A percentile compares a stretch with the other conserved stretches of the same genome.
These are phyloP conservation scores for Eupithecia insigniata DNA, from an alignment of 2,888 invertebrate species.

Conservation along the genomic window DNA sequence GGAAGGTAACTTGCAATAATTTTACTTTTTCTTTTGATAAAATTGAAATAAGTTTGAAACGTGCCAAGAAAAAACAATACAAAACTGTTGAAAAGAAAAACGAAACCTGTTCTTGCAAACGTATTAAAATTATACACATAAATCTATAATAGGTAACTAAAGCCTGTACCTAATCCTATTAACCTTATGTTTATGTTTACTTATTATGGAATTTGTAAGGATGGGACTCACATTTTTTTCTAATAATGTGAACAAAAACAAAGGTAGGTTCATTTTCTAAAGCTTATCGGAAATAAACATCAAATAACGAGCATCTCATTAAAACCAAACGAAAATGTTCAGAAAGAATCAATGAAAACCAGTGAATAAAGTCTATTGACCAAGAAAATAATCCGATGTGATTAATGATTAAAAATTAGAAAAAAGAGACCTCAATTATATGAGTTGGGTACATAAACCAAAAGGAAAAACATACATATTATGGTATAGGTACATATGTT, in stretches of 20 bases:
- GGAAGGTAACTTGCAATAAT: constrained; percentile 37
- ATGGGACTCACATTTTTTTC: neutral
- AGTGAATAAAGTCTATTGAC: neutral
- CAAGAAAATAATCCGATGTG: neutral
- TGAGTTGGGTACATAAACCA: neutral
- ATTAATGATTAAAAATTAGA: neutral
- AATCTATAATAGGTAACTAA: neutral
- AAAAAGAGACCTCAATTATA: neutral
- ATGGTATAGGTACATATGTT: too few species aligned
- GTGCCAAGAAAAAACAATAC: constrained; percentile 14
- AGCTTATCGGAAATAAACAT: constrained; percentile 22
- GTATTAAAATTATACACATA: neutral
- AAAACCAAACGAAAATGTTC: constrained; percentile 3
- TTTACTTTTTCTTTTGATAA: constrained; percentile 22
- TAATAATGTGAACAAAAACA: neutral
- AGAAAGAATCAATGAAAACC: neutral
- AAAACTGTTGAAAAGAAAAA: neutral
- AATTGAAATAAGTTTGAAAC: constrained; percentile 10
- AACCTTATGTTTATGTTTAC: neutral
- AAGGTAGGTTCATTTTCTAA: constrained; percentile 9
- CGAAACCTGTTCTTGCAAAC: neutral
- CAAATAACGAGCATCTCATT: constrained; percentile 28
- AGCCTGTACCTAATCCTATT: neutral
- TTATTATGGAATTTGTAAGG: neutral
- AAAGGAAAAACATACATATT: neutral